Evolutionary conservation across 2,888 invertebrate species (phyloP).

Genomic region (Drosophila kambysellisi): DNA sequence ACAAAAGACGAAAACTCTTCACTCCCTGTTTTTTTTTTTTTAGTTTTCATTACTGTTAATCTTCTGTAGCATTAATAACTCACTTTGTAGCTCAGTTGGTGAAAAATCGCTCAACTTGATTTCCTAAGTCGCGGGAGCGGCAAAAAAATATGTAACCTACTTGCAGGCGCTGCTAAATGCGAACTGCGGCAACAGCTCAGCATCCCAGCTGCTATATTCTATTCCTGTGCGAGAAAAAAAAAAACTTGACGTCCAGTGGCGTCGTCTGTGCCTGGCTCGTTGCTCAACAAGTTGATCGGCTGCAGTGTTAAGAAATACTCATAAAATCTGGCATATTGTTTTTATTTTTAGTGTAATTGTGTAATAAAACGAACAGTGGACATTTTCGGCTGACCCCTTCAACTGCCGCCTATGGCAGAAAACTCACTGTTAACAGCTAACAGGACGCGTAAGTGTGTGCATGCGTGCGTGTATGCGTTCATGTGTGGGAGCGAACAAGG

Average conservation of each 20-base stretch:
- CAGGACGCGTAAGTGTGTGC: slow-evolving; percentile 25
- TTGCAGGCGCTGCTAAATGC: slow-evolving; percentile 71
- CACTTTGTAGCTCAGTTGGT: slow-evolving; percentile 11
- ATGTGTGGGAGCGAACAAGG: slow-evolving; percentile 13
- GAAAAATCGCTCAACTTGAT: slow-evolving; percentile 15
- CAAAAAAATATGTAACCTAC: slow-evolving; percentile 75
- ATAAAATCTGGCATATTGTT: background rate
- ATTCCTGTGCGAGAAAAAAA: slow-evolving; percentile 51
- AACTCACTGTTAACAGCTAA: slow-evolving; percentile 26
- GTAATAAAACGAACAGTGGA: background rate
- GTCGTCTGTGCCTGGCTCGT: slow-evolving; percentile 16
- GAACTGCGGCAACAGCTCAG: slow-evolving; percentile 61
- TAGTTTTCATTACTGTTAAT: slow-evolving; percentile 1
- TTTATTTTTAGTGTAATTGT: background rate
- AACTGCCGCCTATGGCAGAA: slow-evolving; percentile 21
- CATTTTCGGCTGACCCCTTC: background rate
- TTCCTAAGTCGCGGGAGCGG: slow-evolving; percentile 24
- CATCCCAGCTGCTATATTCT: slow-evolving; percentile 48
- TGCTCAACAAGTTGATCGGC: slow-evolving; percentile 49
- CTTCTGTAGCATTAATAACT: slow-evolving; percentile 5
- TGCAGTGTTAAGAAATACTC: background rate
- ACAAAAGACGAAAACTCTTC: slow-evolving; percentile 30
- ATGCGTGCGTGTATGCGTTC: slow-evolving; percentile 18
- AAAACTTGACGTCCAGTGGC: slow-evolving; percentile 40
- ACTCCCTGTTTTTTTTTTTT: slow-evolving; percentile 1